Conservation (phyloP, 2,113 vertebrate genomes). For the Anoura caudifer region DNA sequence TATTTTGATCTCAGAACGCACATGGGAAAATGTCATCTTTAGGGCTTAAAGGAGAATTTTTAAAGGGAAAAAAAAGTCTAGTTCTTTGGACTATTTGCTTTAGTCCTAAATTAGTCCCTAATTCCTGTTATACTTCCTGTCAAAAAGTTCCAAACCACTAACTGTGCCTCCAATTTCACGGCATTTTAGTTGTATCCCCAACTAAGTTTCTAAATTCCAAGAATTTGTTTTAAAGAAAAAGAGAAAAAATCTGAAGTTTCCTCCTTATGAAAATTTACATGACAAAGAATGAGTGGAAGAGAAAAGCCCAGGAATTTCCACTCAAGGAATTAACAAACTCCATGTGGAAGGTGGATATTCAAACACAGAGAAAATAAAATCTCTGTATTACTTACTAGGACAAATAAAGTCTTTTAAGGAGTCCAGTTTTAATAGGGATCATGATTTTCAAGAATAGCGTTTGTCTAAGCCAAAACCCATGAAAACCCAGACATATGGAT, state of each 20-base stretch:
- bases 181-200: background rate
- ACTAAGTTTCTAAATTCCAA: constrained; percentile 36
- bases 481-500: background rate
- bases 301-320: background rate
- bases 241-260: background rate
- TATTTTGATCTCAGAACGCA: constrained; percentile 14
- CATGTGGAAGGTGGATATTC: background rate
- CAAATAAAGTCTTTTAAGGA: background rate
- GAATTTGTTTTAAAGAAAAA: background rate
- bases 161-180: background rate
- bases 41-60: background rate
- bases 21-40: background rate
- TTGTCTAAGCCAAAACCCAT: background rate
- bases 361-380: background rate
- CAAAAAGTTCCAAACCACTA: constrained; percentile 33
- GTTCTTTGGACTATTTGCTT: background rate
- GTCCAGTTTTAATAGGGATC: background rate
- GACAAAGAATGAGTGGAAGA: background rate
- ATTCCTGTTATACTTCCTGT: constrained; percentile 29
- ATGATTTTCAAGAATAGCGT: background rate
- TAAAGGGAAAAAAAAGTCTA: background rate
- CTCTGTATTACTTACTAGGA: background rate
- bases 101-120: constrained; percentile 17
- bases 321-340: background rate
- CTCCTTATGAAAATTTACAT: background rate